phyloP scores from a whole-genome alignment of 2,888 invertebrate species.

The Thereva unica region DNA sequence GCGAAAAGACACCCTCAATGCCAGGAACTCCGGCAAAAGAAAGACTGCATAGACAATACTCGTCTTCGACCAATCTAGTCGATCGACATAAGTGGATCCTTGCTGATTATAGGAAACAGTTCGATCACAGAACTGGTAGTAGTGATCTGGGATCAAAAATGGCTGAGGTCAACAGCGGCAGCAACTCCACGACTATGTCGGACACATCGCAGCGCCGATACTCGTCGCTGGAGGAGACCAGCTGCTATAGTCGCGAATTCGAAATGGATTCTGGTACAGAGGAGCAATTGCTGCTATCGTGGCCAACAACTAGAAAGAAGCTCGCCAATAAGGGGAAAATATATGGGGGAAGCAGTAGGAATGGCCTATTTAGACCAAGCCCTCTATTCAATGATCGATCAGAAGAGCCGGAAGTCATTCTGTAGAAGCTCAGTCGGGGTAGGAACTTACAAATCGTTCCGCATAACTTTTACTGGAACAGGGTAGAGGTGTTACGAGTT shows the following conservation, averaged over 20 bases:
- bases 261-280: slow-evolving; percentile 51
- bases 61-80: slow-evolving; percentile 56
- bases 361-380: slow-evolving; percentile 37
- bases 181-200: slow-evolving; percentile 59
- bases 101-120: slow-evolving; percentile 45
- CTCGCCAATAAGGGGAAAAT: slow-evolving; percentile 39
- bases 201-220: slow-evolving; percentile 55
- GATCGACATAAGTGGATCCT: slow-evolving; percentile 54
- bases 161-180: slow-evolving; percentile 51
- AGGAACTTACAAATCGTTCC: too few relatives aligned
- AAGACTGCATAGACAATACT: slow-evolving; percentile 52
- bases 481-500: too few relatives aligned
- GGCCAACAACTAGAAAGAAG: slow-evolving; percentile 59
- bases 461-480: too few relatives aligned
- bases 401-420: slow-evolving; percentile 41
- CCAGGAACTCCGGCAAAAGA: slow-evolving; percentile 53
- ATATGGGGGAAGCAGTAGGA: slow-evolving; percentile 30
- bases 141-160: slow-evolving; percentile 44
- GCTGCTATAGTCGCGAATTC: slow-evolving; percentile 51
- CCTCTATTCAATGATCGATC: slow-evolving; percentile 41
- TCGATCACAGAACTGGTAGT: background rate
- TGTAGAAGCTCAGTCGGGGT: slow-evolving; percentile 21
- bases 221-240: slow-evolving; percentile 54
- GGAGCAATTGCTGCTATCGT: slow-evolving; percentile 63
- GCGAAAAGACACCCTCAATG: slow-evolving; percentile 63